Evolutionary conservation across 2,797 vertebrate genomes (phyloP), one percentile per base, ranked within the genome.

Genomic region (Coccyzus lansbergi): DNA sequence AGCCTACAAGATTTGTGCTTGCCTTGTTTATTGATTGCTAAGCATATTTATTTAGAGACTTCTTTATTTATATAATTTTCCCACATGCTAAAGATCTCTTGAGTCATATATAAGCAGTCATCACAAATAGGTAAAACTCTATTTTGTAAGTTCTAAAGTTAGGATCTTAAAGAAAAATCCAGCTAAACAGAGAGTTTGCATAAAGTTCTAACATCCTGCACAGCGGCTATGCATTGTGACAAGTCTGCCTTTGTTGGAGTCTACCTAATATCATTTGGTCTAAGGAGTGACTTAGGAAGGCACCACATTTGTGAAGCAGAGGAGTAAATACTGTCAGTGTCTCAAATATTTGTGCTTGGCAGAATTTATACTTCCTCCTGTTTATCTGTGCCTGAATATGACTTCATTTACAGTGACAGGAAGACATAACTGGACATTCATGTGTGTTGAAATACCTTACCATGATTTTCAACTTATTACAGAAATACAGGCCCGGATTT

Each of bases 21-120:
- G 31, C 6, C 86, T 83, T 91, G 63, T 74, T 85, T 94, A 74
- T 59, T 71, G 76, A 77, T 72, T 59, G 18, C 31, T 72, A 10
- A 53, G 40, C 40, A 51, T 82, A 59, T 72, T 83, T 80, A 21
- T 65, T 78, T 36, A 53, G 44, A 55, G 19, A 46, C 7, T 36
- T 83, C 62, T 80, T 80, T 67, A 63, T 81, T 64, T 60, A n/a
- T 46, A 12, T 38, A 70, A 40, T 86, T 88, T 38, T 80, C 36
- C n/a, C 40, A 83, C 44, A 67, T 34, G 18, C 21, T 64, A 74
- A 83, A 86, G 72, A 55, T 44, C n/a, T 79, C 10, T 62, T 62
- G 15, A 17, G 12, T 81, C 26, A 38, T 63, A 55, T 40, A 44
- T 26, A 74, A 69, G n/a, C 10, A 80, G 20, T 31, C 42, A 38